A percentile compares a stretch with the other conserved stretches of the same genome.
Evolutionary conservation across 2,113 vertebrate species (phyloP).

Genomic region (Damaliscus lunatus): DNA sequence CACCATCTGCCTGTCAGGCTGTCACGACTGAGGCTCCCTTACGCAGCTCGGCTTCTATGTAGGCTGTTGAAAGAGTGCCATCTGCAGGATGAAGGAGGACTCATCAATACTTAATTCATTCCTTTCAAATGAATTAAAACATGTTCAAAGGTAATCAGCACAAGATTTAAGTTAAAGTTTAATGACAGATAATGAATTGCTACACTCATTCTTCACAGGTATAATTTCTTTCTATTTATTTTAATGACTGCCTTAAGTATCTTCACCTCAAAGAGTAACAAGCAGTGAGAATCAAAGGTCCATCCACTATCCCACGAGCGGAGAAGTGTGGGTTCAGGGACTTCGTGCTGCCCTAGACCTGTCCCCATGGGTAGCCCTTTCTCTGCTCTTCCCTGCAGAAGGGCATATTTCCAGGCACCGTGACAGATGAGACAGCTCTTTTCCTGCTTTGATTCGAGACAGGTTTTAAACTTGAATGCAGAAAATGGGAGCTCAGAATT

Average conservation of each 20-base stretch:
- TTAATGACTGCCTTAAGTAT: not conserved
- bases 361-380: not conserved
- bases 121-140: constrained; percentile 20
- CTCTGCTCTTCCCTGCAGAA: not conserved
- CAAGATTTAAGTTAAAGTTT: not conserved
- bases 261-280: not conserved
- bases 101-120: not conserved
- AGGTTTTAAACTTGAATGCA: not conserved
- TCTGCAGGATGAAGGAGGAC: constrained; percentile 73
- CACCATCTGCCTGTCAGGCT: not conserved
- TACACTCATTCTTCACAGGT: not conserved
- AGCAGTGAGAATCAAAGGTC: not conserved
- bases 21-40: not conserved
- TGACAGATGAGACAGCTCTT: not conserved
- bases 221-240: not conserved
- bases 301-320: not conserved
- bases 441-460: not conserved
- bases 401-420: not conserved
- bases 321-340: not conserved
- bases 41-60: not conserved
- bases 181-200: not conserved
- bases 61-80: constrained; percentile 73
- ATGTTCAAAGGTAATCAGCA: not conserved
- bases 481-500: not conserved
- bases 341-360: not conserved